phyloP scores from a whole-genome alignment of 2,888 invertebrate genomes.

The Sinotaia quadrata region DNA sequence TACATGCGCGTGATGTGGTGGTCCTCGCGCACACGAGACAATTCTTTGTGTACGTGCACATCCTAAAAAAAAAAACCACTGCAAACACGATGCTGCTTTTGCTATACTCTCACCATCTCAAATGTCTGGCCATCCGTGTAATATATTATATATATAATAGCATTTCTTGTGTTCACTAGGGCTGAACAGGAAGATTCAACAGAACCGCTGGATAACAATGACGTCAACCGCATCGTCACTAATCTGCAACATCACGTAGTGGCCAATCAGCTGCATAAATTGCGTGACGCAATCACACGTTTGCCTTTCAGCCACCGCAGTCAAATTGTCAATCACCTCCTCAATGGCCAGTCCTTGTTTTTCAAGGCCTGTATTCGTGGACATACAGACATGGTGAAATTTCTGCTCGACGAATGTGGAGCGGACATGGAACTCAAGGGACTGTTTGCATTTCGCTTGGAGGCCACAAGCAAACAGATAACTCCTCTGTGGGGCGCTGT shows the following conservation, averaged over 20 bases:
- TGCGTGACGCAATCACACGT: slow-evolving; percentile 45
- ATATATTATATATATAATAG: too few relatives aligned
- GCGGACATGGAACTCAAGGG: slow-evolving; percentile 89
- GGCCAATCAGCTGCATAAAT: slow-evolving; percentile 50
- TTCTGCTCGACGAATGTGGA: slow-evolving; percentile 85
- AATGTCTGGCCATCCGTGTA: too few relatives aligned
- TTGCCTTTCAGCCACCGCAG: slow-evolving; percentile 42
- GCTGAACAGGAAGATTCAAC: not conserved
- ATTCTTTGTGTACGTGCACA: too few relatives aligned
- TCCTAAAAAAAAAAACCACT: too few relatives aligned
- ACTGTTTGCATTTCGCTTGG: slow-evolving; percentile 81
- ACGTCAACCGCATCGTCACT: slow-evolving; percentile 43
- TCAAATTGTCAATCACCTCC: slow-evolving; percentile 42
- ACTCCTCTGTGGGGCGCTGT: slow-evolving; percentile 95
- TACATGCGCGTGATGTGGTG: too few relatives aligned
- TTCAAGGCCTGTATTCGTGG: slow-evolving; percentile 58
- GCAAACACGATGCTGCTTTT: too few relatives aligned
- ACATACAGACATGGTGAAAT: slow-evolving; percentile 79
- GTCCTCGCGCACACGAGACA: too few relatives aligned
- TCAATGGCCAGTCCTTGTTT: slow-evolving; percentile 57
- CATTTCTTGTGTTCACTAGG: too few relatives aligned
- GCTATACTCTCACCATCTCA: too few relatives aligned
- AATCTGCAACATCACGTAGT: slow-evolving; percentile 52
- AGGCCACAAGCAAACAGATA: slow-evolving; percentile 81
- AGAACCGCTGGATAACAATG: slow-evolving; percentile 33